Percentiles rank a stretch among this genome's conserved stretches.
These are phyloP conservation scores for Itoplectis maculator DNA, from an alignment of 2,888 invertebrate genomes.

Conservation along the genomic window DNA sequence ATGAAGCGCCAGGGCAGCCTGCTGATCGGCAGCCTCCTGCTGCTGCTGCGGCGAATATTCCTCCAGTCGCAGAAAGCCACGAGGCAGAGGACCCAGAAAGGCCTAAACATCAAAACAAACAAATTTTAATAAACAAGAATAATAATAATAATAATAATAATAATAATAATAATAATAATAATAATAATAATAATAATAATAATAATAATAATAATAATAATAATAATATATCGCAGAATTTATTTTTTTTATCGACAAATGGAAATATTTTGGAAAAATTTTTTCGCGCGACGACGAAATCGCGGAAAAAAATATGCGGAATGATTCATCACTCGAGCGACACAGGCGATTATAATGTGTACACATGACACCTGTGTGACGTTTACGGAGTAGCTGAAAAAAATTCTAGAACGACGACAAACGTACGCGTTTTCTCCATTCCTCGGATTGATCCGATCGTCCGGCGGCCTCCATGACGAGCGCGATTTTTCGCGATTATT, in stretches of 20 bases:
- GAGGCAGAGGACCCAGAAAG: conserved; percentile 92
- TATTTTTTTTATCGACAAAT: too few relatives aligned
- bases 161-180: too few relatives aligned
- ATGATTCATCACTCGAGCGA: conserved; percentile 48
- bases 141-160: too few relatives aligned
- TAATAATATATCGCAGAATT: too few relatives aligned
- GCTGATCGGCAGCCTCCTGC: conserved; percentile 91
- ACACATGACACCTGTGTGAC: conserved; percentile 59
- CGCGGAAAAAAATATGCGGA: neutral
- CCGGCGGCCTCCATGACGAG: conserved; percentile 76
- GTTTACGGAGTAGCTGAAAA: conserved; percentile 12
- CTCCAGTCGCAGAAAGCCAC: conserved; percentile 89
- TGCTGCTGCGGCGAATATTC: conserved; percentile 87
- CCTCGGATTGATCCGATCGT: conserved; percentile 76
- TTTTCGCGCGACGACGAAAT: too few relatives aligned
- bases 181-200: too few relatives aligned
- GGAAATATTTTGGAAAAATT: too few relatives aligned
- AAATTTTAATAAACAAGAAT: too few relatives aligned
- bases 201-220: too few relatives aligned
- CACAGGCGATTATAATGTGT: neutral
- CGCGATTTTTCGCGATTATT: conserved; percentile 33
- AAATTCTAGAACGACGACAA: neutral
- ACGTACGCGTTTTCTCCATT: conserved; percentile 80
- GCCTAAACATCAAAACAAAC: conserved; percentile 86
- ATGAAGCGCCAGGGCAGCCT: conserved; percentile 90